Base-by-base conservation (phyloP, 2,888 invertebrate species). In the Aphodius granarius region DNA sequence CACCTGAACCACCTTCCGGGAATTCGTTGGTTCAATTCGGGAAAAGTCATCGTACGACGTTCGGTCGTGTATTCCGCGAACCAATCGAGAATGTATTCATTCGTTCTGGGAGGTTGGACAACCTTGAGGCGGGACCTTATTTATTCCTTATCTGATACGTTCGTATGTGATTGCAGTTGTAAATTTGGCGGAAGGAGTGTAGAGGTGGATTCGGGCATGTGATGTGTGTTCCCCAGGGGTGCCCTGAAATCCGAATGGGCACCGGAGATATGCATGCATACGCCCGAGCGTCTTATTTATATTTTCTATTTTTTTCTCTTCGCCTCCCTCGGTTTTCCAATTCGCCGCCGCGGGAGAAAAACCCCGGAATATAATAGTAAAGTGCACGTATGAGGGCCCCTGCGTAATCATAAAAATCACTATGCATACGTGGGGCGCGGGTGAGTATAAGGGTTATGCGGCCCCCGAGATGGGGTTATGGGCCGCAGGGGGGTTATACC, bases 391-490 rank as follows among this genome's bases (percentile, higher is more conserved):
- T 75, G 76, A 79, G 82, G 82, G 80, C 83, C 83, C 83, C 83
- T 81, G 78, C 82, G 86, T 87, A 87, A 87, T 86, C 86, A 86
- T 87, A 87, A 88, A 87, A 88, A 88, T 88, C 88, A 87, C 87
- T 87, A 87, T 87, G 87, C 86, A 86, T 83, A 81, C 77, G 74
- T 68, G 78, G 72, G 77, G 77, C 77, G 66, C 77, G 78, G 76
- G 72, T 73, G 75, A 81, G 81, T 81, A 86, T 86, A 86, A 87
- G 87, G 87, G 87, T 87, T 87, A 87, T 87, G 84, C 84, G 83
- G 83, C 87, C 87, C 87, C 86, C 86, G 87, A 89, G 89, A 90
- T 90, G 89, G 89, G 89, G 89, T 90, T 90, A 90, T 89, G 87
- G 88, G 88, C 89, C 89, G 89, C 89, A 79, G 84, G 85, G 89